Evolutionary conservation across 2,888 invertebrate species (phyloP), one percentile per base, ranked within the genome.

Genomic region (Aplocera efformata): DNA sequence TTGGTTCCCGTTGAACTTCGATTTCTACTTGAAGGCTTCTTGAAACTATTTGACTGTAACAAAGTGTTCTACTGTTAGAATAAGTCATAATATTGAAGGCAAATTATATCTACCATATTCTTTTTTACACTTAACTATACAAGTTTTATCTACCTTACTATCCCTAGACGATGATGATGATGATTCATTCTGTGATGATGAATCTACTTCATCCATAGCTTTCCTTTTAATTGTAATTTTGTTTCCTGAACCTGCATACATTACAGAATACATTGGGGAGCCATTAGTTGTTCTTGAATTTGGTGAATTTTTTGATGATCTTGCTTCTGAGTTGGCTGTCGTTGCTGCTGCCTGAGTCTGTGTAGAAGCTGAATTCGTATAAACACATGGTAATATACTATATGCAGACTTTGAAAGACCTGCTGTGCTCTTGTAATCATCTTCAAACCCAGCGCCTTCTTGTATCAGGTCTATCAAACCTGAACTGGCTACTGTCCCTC

Each of bases 151-250:
- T 74, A 83, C 88, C 73, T 80, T 88, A 60, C 66, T 76, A 56
- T 82, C 89, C 63, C 70, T 83, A 57, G 65, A 67, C n/a, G n/a
- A n/a, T 17, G 13, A 17, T 17, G 13, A 17, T 52, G 67, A 64
- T 32, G 72, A 58, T 48, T 84, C 85, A 56, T 50, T 76, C 53
- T 79, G 89, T 13, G 79, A 62, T 20, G 79, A 62, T 45, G 74
- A 67, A 53, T 90, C 90, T 21, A 79, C 78, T 34, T 90, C 91
- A 51, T 91, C 91, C 1, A 91, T 84, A 40, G 91, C 91, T 88
- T 94, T 94, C 56, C 94, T 89, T 74, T 94, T 95, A 55, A 95
- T 94, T 29, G 94, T 95, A 59, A 95, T 94, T 89, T 95, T 95
- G 74, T 94, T 94, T 35, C 94, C 94, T 53, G 92, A 90, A 8